These are phyloP conservation scores for Zelleria hepariella DNA, from an alignment of 2,888 invertebrate genomes.

Conservation along the genomic window DNA sequence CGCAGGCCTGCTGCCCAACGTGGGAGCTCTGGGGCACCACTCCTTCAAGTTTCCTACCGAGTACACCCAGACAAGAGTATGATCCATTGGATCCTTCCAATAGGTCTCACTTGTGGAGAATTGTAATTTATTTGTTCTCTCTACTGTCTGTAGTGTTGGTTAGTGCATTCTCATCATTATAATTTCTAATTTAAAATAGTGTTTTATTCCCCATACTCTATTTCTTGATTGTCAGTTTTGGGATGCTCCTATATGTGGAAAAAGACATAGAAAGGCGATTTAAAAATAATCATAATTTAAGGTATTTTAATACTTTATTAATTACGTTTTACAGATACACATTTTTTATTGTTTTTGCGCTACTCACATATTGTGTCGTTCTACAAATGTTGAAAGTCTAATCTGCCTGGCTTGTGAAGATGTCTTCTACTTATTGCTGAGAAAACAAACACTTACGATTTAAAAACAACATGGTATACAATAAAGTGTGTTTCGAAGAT, in stretches of 20 bases:
- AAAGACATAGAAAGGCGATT: background rate
- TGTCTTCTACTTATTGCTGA: background rate
- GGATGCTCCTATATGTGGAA: too few relatives aligned
- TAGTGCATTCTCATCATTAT: background rate
- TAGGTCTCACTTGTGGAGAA: background rate
- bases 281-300: slow-evolving; percentile 1
- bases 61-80: slow-evolving; percentile 77
- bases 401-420: slow-evolving; percentile 5
- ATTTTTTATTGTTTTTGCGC: slow-evolving; percentile 43
- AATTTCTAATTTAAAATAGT: background rate
- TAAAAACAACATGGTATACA: background rate
- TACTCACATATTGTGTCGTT: slow-evolving; percentile 36
- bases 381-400: slow-evolving; percentile 51
- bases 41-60: slow-evolving; percentile 92
- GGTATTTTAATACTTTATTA: slow-evolving; percentile 50
- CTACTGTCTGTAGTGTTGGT: background rate
- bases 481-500: too few relatives aligned
- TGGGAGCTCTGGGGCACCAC: slow-evolving; percentile 86
- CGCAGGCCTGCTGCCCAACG: slow-evolving; percentile 93
- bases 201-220: background rate
- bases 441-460: background rate
- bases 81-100: background rate
- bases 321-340: slow-evolving; percentile 55
- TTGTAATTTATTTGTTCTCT: background rate
- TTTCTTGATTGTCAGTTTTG: too few relatives aligned